Percentiles rank a stretch among this genome's conserved stretches.
Evolutionary conservation across 2,888 invertebrate species (phyloP).

Genomic region (Arctia plantaginis): DNA sequence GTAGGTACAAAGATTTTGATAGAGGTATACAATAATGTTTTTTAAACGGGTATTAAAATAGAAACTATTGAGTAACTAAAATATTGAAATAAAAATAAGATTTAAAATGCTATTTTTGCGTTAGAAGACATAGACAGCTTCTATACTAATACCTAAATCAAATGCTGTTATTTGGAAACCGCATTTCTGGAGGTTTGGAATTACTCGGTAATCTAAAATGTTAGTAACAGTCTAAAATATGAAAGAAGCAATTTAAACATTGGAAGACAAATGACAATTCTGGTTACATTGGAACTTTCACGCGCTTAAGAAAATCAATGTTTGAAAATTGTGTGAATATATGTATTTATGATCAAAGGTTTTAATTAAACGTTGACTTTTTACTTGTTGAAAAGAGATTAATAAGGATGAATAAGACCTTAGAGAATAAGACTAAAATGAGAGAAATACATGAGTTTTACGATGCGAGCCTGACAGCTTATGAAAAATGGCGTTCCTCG

Average conservation of each 20-base stretch:
- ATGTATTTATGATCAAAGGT: not conserved
- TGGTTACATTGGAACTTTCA: not conserved
- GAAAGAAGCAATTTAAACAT: not conserved
- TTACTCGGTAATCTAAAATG: no score
- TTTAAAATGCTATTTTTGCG: not conserved
- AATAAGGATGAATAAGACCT: not conserved
- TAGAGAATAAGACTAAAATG: not conserved
- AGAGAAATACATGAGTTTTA: not conserved
- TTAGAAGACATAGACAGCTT: not conserved
- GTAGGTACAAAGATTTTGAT: constrained; percentile 71
- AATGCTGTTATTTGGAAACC: not conserved
- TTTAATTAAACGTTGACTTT: not conserved
- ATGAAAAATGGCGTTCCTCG: not conserved
- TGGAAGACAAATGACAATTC: not conserved
- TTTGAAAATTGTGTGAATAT: not conserved
- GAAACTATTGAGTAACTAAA: not conserved
- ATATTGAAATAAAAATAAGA: not conserved
- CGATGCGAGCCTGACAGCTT: not conserved
- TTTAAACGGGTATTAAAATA: constrained; percentile 14
- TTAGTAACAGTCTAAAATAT: not conserved
- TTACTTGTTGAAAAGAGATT: not conserved
- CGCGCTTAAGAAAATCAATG: not conserved
- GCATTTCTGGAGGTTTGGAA: no score
- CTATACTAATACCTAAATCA: not conserved
- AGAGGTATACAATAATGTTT: constrained; percentile 62